These are phyloP conservation scores for Peromyscus maniculatus DNA, from an alignment of 2,113 vertebrate species.

Conservation along the genomic window DNA sequence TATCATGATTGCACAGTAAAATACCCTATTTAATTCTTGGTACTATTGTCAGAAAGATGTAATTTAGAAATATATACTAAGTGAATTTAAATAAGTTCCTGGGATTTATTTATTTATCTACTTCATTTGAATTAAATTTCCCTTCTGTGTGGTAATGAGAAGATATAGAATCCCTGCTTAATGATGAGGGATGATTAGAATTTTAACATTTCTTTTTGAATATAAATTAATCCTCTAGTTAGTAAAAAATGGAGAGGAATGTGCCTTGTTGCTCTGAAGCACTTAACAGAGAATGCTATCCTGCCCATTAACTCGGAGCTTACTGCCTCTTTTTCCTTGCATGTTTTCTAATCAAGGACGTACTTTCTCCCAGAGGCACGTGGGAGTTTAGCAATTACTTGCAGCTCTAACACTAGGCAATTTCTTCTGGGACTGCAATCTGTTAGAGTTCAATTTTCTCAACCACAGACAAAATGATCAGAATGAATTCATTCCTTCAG, in stretches of 20 bases:
- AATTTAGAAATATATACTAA: conserved; percentile 73
- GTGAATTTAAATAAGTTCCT: conserved; percentile 74
- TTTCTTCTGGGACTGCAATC: conserved; percentile 89
- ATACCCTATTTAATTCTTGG: conserved; percentile 70
- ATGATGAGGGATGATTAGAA: conserved; percentile 78
- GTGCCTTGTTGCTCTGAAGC: conserved; percentile 51
- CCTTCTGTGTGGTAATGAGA: conserved; percentile 69
- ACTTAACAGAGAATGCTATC: conserved; percentile 68
- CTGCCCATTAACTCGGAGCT: conserved; percentile 69
- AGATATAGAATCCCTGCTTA: conserved; percentile 56
- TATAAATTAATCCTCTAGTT: conserved; percentile 79
- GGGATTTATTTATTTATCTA: conserved; percentile 77
- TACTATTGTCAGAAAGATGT: conserved; percentile 70
- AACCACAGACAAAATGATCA: conserved; percentile 88
- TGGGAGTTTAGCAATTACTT: conserved; percentile 90
- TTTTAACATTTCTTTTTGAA: conserved; percentile 79
- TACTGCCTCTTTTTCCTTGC: conserved; percentile 53
- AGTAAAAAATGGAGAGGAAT: conserved; percentile 76
- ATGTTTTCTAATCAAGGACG: conserved; percentile 89
- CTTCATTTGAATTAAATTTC: conserved; percentile 70
- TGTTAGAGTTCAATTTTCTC: conserved; percentile 90
- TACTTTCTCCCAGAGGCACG: conserved; percentile 84
- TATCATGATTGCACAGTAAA: conserved; percentile 66
- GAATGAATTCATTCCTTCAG: conserved; percentile 90
- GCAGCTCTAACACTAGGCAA: conserved; percentile 88